Evolutionary conservation across 2,113 vertebrate genomes (phyloP), one percentile per base, ranked within the genome.

Genomic region (Leptosomus discolor): DNA sequence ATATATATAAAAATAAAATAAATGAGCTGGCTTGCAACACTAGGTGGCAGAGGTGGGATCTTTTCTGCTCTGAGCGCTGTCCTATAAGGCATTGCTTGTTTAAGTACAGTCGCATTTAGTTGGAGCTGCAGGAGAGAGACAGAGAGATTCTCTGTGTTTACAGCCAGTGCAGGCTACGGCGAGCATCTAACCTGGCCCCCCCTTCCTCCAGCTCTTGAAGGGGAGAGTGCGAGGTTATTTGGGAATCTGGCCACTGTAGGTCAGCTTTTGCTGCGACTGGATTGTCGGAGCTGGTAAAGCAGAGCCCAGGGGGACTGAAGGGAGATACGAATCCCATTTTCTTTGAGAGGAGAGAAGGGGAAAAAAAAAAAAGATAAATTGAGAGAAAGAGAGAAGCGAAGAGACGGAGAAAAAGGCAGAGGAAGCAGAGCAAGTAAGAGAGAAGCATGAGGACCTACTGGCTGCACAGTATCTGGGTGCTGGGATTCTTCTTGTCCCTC

Each of bases 21-120:
- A 95, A 91, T 63, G 91, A 91, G 89, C 96, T 69, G 67, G 64
- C 81, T 96, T 93, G 96, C 61, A 89, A 97, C 98, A 98, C 98
- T 98, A 98, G 98, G 98, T 98, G 98, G 98, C 98, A 98, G 98
- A 97, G 94, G 97, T 96, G 97, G 97, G 98, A 97, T 95, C 98
- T 85, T 88, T 97, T 98, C 96, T 87, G 96, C 97, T 97, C 93
- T 20, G 94, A 97, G 97, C 94, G 75, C 81, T 95, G 97, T 98
- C 97, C 98, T 98, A 98, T 98, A 98, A 98, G 98, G 98, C 97
- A 96, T 97, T 98, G 98, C 98, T 98, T 98, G 98, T 98, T 98
- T 98, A 98, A 98, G 98, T 98, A 98, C 98, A 98, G 98, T 98
- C 98, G 98, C 98, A 98, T 98, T 98, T 98, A 98, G 98, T 98